Evolutionary conservation across 2,888 invertebrate species (phyloP).

Genomic region (Noctua fimbriata): DNA sequence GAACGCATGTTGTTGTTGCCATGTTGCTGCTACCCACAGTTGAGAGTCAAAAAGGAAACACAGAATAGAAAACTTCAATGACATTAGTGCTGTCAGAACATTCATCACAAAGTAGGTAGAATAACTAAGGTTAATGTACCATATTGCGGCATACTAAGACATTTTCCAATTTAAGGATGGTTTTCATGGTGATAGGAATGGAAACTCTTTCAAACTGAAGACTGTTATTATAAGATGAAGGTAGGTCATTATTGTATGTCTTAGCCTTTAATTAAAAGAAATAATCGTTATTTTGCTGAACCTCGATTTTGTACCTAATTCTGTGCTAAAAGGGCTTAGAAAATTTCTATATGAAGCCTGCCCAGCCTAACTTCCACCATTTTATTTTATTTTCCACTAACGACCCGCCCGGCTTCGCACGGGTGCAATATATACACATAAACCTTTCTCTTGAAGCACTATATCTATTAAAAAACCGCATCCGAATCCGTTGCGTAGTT

Average conservation of each 20-base stretch:
- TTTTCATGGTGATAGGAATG: not conserved
- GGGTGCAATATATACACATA: too few species aligned
- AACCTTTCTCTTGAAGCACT: too few species aligned
- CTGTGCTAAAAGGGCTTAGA: not conserved
- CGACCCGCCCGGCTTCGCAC: too few species aligned
- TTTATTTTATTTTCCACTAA: too few species aligned
- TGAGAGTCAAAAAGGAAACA: not conserved
- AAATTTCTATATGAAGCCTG: too few species aligned
- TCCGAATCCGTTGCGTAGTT: too few species aligned
- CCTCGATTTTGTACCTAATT: not conserved
- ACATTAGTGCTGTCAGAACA: conserved; percentile 5
- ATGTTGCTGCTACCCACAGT: not conserved
- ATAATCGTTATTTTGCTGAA: not conserved
- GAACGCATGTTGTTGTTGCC: conserved; percentile 4
- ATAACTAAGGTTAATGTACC: not conserved
- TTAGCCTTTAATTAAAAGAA: not conserved
- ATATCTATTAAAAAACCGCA: too few species aligned
- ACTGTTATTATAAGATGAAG: not conserved
- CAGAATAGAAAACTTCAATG: not conserved
- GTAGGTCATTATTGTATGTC: not conserved
- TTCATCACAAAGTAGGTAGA: not conserved
- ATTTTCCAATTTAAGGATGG: not conserved
- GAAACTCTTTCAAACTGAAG: not conserved
- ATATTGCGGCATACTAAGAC: not conserved
- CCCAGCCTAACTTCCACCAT: too few species aligned